Evolutionary conservation across 2,888 invertebrate genomes (phyloP).

Genomic region (Oligia strigilis): DNA sequence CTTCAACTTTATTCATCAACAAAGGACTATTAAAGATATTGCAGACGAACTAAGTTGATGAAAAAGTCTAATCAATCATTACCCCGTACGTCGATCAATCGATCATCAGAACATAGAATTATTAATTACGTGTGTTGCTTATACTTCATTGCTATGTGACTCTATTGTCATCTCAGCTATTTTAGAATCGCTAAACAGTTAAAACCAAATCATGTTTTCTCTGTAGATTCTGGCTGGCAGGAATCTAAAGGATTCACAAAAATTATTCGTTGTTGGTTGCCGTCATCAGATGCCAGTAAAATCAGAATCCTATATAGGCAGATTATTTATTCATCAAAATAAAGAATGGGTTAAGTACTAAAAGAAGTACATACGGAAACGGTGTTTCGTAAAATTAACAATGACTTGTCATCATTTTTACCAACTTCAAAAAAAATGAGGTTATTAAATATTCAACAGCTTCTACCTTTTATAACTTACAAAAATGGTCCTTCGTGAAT

Average conservation of each 20-base stretch:
- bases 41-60: slow-evolving; percentile 10
- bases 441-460: slow-evolving; percentile 33
- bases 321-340: background rate
- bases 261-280: background rate
- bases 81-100: slow-evolving; percentile 27
- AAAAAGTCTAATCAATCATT: slow-evolving; percentile 50
- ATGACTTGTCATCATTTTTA: slow-evolving; percentile 13
- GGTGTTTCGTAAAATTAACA: background rate
- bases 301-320: background rate
- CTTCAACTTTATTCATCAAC: background rate
- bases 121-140: background rate
- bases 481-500: slow-evolving; percentile 28
- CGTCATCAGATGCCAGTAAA: background rate
- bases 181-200: background rate
- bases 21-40: slow-evolving; percentile 3
- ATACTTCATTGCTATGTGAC: slow-evolving; percentile 4
- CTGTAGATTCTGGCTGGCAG: background rate
- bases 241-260: background rate
- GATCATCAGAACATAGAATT: slow-evolving; percentile 11
- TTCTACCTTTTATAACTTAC: slow-evolving; percentile 1
- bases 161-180: slow-evolving; percentile 2
- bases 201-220: background rate
- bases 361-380: background rate
- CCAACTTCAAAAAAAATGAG: no score
- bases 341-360: background rate